Percentiles rank a stretch among this genome's conserved stretches.
Evolutionary conservation across 2,113 vertebrate species (phyloP).

Genomic region (Gracilinanus agilis): DNA sequence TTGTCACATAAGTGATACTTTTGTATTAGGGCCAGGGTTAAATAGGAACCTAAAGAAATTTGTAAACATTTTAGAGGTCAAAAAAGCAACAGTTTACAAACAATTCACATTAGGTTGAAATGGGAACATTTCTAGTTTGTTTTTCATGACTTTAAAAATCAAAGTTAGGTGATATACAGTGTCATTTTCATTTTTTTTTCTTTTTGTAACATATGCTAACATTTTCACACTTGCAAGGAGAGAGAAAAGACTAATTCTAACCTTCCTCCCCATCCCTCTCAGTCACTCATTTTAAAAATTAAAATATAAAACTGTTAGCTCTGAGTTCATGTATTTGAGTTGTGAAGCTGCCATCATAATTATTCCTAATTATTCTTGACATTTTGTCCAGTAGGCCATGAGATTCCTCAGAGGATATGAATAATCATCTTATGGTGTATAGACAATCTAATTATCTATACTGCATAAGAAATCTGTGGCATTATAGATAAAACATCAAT

Average conservation of each 20-base stretch:
- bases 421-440: slow-evolving; percentile 75
- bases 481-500: slow-evolving; percentile 75
- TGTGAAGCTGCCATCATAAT: slow-evolving; percentile 49
- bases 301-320: slow-evolving; percentile 21
- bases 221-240: not conserved
- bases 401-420: slow-evolving; percentile 71
- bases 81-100: not conserved
- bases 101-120: slow-evolving; percentile 16
- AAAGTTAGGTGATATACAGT: slow-evolving; percentile 52
- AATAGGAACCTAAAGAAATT: not conserved
- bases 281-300: slow-evolving; percentile 37
- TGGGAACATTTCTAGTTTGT: not conserved
- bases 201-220: not conserved
- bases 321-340: not conserved
- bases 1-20: not conserved
- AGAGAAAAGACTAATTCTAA: not conserved
- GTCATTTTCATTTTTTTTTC: not conserved
- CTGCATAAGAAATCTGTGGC: slow-evolving; percentile 56
- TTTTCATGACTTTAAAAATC: slow-evolving; percentile 54
- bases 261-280: not conserved
- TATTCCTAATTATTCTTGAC: slow-evolving; percentile 79
- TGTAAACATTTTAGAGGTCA: not conserved
- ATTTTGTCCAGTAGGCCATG: slow-evolving; percentile 74
- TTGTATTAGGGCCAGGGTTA: not conserved
- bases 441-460: slow-evolving; percentile 76